Conservation (phyloP, 2,888 invertebrate genomes). For the Nymphalis urticae region DNA sequence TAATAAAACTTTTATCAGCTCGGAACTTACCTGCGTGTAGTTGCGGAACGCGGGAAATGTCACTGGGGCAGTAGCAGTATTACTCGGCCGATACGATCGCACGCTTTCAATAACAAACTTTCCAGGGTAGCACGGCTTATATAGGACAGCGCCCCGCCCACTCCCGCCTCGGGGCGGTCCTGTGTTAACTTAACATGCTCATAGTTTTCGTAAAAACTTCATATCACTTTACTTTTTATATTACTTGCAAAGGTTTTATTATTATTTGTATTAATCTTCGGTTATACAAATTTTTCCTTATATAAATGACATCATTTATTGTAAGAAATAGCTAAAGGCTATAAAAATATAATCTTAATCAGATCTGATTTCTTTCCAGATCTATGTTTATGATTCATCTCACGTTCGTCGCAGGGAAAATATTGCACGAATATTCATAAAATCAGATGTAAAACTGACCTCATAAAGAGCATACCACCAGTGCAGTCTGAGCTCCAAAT, state of each 20-base stretch:
- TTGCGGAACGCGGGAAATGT: conserved; percentile 42
- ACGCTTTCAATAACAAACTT: conserved; percentile 74
- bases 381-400: too few relatives aligned
- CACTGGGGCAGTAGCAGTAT: conserved; percentile 48
- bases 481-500: too few relatives aligned
- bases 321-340: too few relatives aligned
- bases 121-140: conserved; percentile 69
- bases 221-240: conserved; percentile 14
- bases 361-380: too few relatives aligned
- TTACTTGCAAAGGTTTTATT: conserved; percentile 1
- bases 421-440: too few relatives aligned
- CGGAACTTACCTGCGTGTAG: conserved; percentile 46
- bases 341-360: too few relatives aligned
- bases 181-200: conserved; percentile 48
- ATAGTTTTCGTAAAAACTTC: conserved; percentile 44
- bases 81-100: conserved; percentile 62
- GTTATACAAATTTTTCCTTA: too few relatives aligned
- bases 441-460: too few relatives aligned
- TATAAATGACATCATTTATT: too few relatives aligned
- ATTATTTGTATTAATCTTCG: background rate
- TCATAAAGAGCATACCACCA: too few relatives aligned
- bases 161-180: conserved; percentile 67
- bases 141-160: conserved; percentile 74
- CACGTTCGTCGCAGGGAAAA: too few relatives aligned
- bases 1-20: conserved; percentile 40